A percentile compares a stretch with the other conserved stretches of the same genome.
These are phyloP conservation scores for Argyresthia albistria DNA, from an alignment of 2,888 invertebrate species.

Conservation along the genomic window DNA sequence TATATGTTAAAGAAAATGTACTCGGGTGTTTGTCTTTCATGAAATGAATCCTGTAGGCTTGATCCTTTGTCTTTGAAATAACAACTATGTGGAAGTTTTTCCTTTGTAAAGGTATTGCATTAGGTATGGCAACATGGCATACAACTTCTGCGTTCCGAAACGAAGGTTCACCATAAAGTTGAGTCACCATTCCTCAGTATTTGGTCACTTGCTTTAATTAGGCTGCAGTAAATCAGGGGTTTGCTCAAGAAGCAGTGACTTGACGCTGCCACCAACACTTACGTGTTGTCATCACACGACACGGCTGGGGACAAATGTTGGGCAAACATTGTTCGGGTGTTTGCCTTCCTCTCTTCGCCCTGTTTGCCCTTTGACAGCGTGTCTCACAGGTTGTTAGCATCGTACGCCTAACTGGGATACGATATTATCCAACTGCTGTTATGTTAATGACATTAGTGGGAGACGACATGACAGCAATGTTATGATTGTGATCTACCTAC, in stretches of 20 bases:
- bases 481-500: no score
- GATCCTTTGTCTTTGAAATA: no score
- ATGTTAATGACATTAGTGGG: conserved; percentile 12
- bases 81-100: no score
- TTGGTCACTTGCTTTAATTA: background rate
- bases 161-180: no score
- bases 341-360: conserved; percentile 19
- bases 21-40: no score
- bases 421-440: conserved; percentile 19
- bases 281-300: conserved; percentile 2
- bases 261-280: conserved; percentile 1
- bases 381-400: conserved; percentile 69
- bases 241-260: background rate
- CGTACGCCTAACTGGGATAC: conserved; percentile 38
- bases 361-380: conserved; percentile 68
- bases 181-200: no score
- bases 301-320: conserved; percentile 1
- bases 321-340: conserved; percentile 20
- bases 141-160: no score
- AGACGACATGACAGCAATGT: no score
- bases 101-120: no score
- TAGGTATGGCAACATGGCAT: no score
- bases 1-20: no score
- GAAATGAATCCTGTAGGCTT: no score
- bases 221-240: conserved; percentile 3